Evolutionary conservation across 1,140 invertebrate species (phyloP), one percentile per base, ranked within the genome.

Genomic region (Drosophila nebulosa): DNA sequence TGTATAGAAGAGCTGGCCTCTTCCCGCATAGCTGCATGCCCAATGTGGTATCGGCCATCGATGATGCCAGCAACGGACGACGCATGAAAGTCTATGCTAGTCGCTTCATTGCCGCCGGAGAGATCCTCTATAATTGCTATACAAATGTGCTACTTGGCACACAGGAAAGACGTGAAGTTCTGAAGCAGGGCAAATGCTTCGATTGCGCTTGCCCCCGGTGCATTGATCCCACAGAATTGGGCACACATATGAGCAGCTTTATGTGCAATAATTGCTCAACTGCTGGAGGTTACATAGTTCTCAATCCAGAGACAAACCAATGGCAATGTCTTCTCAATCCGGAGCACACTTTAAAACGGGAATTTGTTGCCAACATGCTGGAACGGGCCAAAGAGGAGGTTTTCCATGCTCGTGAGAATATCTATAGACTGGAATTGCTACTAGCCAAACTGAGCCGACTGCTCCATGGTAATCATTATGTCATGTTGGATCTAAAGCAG

Each of bases 121-220:
- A 94, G 24, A 90, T 93, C 1, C 94, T 97, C 64, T 93, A 93
- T 70, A 95, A 95, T 66, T 96, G 96, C 86, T 97, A 97, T 70
- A 95, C 95, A 0, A 95, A 95, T 83, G 92, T 95, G 0, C 91
- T 97, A 61, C 92, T 95, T 92, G 94, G 95, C 1, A 95, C 94
- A 18, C 90, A 91, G 4, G 93, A 94, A 61, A 92, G 96, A 62
- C 94, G 93, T 70, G 90, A 94, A 32, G 94, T 95, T 89, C 92
- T 96, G 6, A 90, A 92, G 52, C 91, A 93, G 66, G 94, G 94
- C 3, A 96, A 96, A 90, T 96, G 95, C 79, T 96, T 96, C 71
- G 92, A 93, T 60, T 96, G 95, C 68, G 91, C 89, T 0, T 97
- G 96, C 74, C 67, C 74, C 0, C 89, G 95, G 7, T 97, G 96